Evolutionary conservation across 2,888 invertebrate genomes (phyloP).

Genomic region (Carpatolechia fugitivella): DNA sequence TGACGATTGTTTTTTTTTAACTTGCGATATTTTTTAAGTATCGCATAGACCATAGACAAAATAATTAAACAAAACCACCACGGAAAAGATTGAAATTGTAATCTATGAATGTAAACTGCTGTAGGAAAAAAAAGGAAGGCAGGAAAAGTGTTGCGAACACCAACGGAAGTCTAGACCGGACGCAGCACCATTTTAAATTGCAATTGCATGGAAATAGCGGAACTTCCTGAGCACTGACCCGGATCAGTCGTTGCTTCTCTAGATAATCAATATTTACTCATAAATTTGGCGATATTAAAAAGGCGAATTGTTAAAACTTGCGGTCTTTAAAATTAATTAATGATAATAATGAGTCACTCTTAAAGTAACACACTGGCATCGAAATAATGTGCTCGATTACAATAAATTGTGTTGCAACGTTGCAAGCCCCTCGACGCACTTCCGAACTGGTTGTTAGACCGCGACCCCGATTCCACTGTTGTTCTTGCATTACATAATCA

Average conservation of each 20-base stretch:
- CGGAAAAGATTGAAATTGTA: too few species aligned
- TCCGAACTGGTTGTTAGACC: slow-evolving; percentile 36
- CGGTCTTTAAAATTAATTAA: neutral
- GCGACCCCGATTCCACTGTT: slow-evolving; percentile 72
- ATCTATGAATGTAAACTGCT: neutral
- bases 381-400: slow-evolving; percentile 6
- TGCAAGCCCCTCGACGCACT: slow-evolving; percentile 57
- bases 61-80: too few species aligned
- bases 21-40: too few species aligned
- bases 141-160: slow-evolving; percentile 41
- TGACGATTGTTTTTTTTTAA: too few species aligned
- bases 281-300: neutral
- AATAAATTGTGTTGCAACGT: slow-evolving; percentile 38
- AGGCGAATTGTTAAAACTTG: neutral
- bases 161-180: slow-evolving; percentile 55
- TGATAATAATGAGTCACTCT: neutral
- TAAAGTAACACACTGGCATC: neutral
- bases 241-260: slow-evolving; percentile 24
- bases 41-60: too few species aligned
- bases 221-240: slow-evolving; percentile 50
- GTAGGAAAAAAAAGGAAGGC: slow-evolving; percentile 20
- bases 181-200: slow-evolving; percentile 56
- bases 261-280: neutral
- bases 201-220: slow-evolving; percentile 59
- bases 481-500: slow-evolving; percentile 73